Evolutionary conservation across 64 coral and sea anemone species (phyloP), one percentile per base, ranked within the genome.

Genomic region (Montipora cactus): DNA sequence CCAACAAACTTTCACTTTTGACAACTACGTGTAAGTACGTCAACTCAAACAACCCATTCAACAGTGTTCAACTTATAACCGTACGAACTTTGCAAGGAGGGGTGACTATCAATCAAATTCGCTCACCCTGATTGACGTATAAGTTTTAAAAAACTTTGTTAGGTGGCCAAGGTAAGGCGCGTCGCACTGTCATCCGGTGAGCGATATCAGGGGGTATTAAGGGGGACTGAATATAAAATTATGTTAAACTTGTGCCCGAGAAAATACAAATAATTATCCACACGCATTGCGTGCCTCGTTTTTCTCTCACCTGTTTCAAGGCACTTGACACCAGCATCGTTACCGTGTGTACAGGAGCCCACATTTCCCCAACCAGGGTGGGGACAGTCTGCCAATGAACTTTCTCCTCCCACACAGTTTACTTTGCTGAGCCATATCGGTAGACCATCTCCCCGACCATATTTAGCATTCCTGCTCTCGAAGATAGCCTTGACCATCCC

Each of bases 251-350:
- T n/a, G 19, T 51, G 5, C 45, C 37, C 37, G 37, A 37, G 37
- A 37, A 37, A 37, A 37, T 81, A 19, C 12, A 57, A 14, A 12
- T 19, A 73, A 0, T 19, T 25, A 0, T 74, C 37, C 18, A 49
- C 8, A 88, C 47, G 49, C 49, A 51, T 74, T 75, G 37, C 68
- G 20, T 75, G 15, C 79, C 55, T 80, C 20, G 7, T 58, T 6
- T 37, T 80, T 25, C 48, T 13, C 70, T 48, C 25, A 95, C 94
- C 94, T 53, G 90, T 92, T 49, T 95, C 66, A 20, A 97, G 55
- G 87, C 95, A 97, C 67, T 97, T 97, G 12, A 94, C 95, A 4
- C 95, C 95, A 23, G 95, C 95, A n/a, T 97, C 95, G 46, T 97
- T 89, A 44, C 51, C 68, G 22, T 97, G 95, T 7, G 95, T 91